Evolutionary conservation across 2,797 vertebrate genomes (phyloP), one percentile per base, ranked within the genome.

Genomic region (Cynodonichthys magdalenae): DNA sequence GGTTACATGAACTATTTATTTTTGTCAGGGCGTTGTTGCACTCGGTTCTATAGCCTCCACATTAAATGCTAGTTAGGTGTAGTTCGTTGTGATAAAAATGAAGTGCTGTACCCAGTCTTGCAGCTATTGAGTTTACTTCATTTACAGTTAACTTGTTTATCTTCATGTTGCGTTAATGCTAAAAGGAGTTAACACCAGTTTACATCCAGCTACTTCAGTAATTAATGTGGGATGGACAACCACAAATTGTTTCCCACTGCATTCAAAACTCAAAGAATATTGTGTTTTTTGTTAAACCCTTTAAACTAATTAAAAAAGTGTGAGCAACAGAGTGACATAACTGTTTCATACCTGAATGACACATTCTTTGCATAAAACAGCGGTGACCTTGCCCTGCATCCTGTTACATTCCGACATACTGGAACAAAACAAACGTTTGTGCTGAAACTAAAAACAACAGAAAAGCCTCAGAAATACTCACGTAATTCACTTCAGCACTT

Each of bases 351-450:
- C 28, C n/a, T 49, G 7, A 51, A 7, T 0, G 6, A 1, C 29
- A 29, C 31, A 15, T 46, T 54, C 15, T 55, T 19, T 28, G 27
- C 6, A 2, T 31, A 41, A 17, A 2, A 2, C 1, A 0, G 0
- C 15, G 1, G 59, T 81, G 81, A 85, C 50, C 14, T 27, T 12
- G 6, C 3, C 0, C 10, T 10, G 29, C 65, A 63, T 80, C 68
- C 8, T 63, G 57, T 65, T 44, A 0, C 5, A 4, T 67, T 66
- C 77, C 28, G 48, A 58, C 59, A 68, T 18, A 34, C 11, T 20
- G 4, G 11, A 27, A 5, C 0, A 0, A 8, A 3, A 49, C 19
- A 59, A 48, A 31, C 39, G 4, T 14, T 14, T 0, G 1, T 28
- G 31, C 29, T 27, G 41, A 71, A 55, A 58, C 51, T 20, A 19